Evolutionary conservation across 1,140 invertebrate species (phyloP).

Genomic region (Drosophila nasuta): DNA sequence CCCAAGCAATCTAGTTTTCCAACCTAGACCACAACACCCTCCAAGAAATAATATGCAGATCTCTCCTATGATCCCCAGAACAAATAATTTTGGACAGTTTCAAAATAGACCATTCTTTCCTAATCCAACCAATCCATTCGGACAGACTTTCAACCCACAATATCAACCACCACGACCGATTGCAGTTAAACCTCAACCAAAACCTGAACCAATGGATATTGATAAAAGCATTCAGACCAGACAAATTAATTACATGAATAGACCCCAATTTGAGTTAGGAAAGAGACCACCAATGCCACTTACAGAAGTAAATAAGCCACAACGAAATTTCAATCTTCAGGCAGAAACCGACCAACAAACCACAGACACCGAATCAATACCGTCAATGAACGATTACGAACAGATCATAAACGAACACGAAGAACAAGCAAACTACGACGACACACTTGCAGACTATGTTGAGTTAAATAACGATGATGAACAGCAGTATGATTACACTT

Average conservation of each 20-base stretch:
- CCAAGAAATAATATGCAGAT: too few relatives aligned
- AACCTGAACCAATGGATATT: conserved; percentile 1
- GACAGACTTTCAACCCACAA: too few relatives aligned
- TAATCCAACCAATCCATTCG: too few relatives aligned
- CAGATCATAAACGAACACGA: neutral
- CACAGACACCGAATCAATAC: too few relatives aligned
- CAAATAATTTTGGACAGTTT: too few relatives aligned
- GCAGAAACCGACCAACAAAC: neutral
- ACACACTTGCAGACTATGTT: too few relatives aligned
- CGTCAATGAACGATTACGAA: neutral
- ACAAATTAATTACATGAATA: conserved; percentile 13
- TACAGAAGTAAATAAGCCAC: conserved; percentile 25
- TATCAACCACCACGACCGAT: too few relatives aligned
- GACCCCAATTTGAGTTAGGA: conserved; percentile 1
- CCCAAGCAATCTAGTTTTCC: neutral
- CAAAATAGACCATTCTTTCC: too few relatives aligned
- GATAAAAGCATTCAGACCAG: conserved; percentile 8
- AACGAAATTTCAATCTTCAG: conserved; percentile 19
- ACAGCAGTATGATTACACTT: neutral
- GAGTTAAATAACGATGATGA: neutral
- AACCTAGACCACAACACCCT: neutral
- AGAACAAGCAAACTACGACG: neutral
- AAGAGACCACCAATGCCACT: neutral
- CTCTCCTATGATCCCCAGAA: too few relatives aligned
- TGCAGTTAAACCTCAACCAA: conserved; percentile 1